Evolutionary conservation across 2,888 invertebrate species (phyloP), one percentile per base, ranked within the genome.

Genomic region (Drosophila rubida): DNA sequence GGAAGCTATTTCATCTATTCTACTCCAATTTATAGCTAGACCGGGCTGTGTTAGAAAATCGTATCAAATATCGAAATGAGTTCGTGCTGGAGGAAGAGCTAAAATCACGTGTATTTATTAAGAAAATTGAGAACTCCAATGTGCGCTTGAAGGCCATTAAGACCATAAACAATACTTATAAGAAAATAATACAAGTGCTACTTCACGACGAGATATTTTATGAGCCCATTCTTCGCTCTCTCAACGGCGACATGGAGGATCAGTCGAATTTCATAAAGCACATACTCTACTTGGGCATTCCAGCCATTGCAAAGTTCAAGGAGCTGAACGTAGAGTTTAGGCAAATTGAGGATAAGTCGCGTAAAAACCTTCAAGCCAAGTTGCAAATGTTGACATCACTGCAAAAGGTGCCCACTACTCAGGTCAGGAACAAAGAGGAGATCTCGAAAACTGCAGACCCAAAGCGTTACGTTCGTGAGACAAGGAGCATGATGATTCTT

Each of bases 381-480:
- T 35, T 91, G 4, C 78, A 88, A 51, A 80, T 84, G 69, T 48
- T 91, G 48, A 50, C 80, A 11, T 65, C 78, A 7, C 67, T 87
- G 1, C 80, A 83, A 54, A 78, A 75, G 30, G 78, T 77, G 2
- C n/a, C 41, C 0, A 5, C 6, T 2, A 4, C 14, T 2, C 2
- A 23, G 2, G 0, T 5, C 13, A 70, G 64, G 44, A 11, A 27
- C 19, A 79, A 69, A 22, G 63, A 60, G 3, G 72, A 60, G 3
- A 19, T 39, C 5, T 19, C 58, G 0, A 9, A 53, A 8, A 58
- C 74, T 3, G 63, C 69, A 6, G 62, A 87, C 48, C 63, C 87
- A 9, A 82, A 88, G 48, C 90, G 90, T 5, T 92, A 91, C 67
- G 86, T 90, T 6, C 88, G 92, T 0, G 91, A 92, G 70, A 92